These are phyloP conservation scores for Dasysyrphus albostriatus DNA, from an alignment of 2,888 invertebrate species.

Conservation along the genomic window DNA sequence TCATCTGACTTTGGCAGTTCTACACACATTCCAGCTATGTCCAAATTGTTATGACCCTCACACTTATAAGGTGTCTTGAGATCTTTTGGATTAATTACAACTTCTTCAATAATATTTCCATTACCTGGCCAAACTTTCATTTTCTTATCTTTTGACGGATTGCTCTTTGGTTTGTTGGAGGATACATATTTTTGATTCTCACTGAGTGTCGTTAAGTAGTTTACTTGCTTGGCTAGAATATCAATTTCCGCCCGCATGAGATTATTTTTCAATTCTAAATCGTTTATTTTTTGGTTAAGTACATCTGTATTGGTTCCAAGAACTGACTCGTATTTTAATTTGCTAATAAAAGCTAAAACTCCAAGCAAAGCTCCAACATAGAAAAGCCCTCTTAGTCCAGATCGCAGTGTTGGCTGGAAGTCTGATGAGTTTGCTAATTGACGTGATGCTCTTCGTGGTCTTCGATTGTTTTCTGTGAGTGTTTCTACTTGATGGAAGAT, in stretches of 20 bases:
- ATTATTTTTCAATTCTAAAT: conserved; percentile 81
- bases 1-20: conserved; percentile 67
- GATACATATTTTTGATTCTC: conserved; percentile 53
- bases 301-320: conserved; percentile 69
- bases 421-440: conserved; percentile 41
- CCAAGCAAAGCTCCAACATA: conserved; percentile 79
- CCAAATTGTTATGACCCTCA: conserved; percentile 78
- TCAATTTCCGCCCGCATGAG: conserved; percentile 82
- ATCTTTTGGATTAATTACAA: conserved; percentile 78
- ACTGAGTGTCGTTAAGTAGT: conserved; percentile 78
- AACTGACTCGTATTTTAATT: conserved; percentile 77
- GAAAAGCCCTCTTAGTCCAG: conserved; percentile 79
- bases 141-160: conserved; percentile 70
- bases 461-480: conserved; percentile 34
- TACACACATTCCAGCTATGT: conserved; percentile 80
- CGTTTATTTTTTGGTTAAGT: conserved; percentile 78
- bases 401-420: conserved; percentile 72
- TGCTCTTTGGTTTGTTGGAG: conserved; percentile 47
- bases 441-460: conserved; percentile 18
- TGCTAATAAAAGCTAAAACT: conserved; percentile 79
- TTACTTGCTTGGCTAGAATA: conserved; percentile 81
- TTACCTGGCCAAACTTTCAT: conserved; percentile 80
- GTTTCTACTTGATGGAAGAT: conserved; percentile 53
- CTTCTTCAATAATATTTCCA: conserved; percentile 77
- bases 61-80: conserved; percentile 79